Percentiles rank a stretch among this genome's conserved stretches.
phyloP scores from a whole-genome alignment of 2,113 vertebrate species.

The Melozone crissalis region DNA sequence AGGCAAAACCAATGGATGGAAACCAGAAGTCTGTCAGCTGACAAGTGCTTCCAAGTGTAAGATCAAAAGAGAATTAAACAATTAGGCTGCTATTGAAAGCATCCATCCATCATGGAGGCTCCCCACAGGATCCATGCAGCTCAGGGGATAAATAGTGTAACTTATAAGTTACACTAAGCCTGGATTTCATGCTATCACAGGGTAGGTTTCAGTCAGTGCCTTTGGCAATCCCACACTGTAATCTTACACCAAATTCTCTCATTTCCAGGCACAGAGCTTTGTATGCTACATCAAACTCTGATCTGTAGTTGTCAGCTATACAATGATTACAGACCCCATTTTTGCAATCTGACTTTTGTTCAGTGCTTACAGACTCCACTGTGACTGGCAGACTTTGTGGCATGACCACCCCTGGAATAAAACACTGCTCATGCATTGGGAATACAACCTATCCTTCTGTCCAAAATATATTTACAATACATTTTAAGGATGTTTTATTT shows the following conservation, averaged over 20 bases:
- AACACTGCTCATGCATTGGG: background rate
- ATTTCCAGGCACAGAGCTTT: background rate
- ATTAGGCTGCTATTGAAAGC: slow-evolving; percentile 17
- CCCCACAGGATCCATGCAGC: background rate
- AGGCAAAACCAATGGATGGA: background rate
- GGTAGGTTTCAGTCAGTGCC: background rate
- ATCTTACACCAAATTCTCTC: background rate
- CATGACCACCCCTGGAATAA: background rate
- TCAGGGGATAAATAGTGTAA: background rate
- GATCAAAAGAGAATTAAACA: slow-evolving; percentile 53
- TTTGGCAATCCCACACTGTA: background rate
- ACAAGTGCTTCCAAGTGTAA: background rate
- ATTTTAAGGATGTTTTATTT: background rate
- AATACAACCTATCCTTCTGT: background rate
- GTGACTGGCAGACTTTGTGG: background rate
- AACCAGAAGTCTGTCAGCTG: background rate
- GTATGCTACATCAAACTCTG: background rate
- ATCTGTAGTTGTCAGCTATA: background rate
- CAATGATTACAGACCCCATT: background rate
- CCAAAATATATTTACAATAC: background rate
- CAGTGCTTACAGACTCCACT: background rate
- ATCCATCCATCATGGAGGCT: background rate
- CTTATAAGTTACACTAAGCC: background rate
- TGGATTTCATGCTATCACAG: background rate
- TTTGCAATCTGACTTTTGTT: background rate